Base-by-base conservation (phyloP, 2,888 invertebrate genomes). In the Orthosia gracilis region DNA sequence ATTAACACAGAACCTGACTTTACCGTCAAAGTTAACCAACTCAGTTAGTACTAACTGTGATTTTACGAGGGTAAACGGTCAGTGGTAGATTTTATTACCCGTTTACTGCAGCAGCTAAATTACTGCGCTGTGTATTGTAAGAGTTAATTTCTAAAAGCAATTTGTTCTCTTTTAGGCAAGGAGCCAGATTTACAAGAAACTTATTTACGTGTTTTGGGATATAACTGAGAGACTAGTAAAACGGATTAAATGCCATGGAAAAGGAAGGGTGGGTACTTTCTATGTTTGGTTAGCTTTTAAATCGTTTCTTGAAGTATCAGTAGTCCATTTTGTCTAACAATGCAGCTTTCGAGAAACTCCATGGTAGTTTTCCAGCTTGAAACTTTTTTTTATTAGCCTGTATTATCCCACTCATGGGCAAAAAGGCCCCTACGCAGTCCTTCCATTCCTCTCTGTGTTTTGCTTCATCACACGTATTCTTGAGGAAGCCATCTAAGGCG, bases 41-140 rank as follows among this genome's bases (percentile, higher is more conserved):
- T n/a, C 65, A 71, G 84, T 77, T 69, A 76, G 71, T 57, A 74
- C 65, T 76, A 74, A 79, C 85, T 31, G 73, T 79, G 76, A 79
- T 79, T 84, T 84, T 79, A 84, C 85, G 84, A 84, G 54, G 67
- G 69, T 69, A 31, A 85, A 69, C 72, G 85, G 85, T 82, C 85
- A 85, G 75, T 31, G 54, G 70, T 72, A 76, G 69, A 69, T 52
- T 85, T 85, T 82, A 85, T 78, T 63, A 73, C 76, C 40, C 54
- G 71, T 85, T 82, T 76, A 79, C 69, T 54, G 49, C 69, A 57
- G 73, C 65, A 59, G 55, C 67, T n/a, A 72, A 79, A 85, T 74
- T 69, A 76, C 73, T 72, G 68, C 31, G 15, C 52, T 26, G 13
- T 73, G 45, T 47, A 62, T 21, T 63, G 59, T 69, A 59, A 58